Base-by-base conservation (phyloP, 2,797 vertebrate genomes). In the Psittacula echo region DNA sequence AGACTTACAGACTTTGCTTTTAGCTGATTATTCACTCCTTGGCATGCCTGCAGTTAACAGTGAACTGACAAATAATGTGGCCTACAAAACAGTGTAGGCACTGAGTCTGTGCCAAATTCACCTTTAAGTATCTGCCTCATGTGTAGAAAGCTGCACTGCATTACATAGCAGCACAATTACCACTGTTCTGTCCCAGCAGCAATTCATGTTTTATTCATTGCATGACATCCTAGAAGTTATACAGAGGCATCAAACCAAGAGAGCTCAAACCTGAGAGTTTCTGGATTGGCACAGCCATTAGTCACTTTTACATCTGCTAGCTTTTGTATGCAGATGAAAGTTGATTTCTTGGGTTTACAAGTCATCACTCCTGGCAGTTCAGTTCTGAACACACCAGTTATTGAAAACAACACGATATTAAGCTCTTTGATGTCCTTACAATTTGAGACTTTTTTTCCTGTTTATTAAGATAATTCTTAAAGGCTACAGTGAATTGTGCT, bases 141-240 rank as follows among this genome's bases (percentile, higher is more conserved):
- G 39, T 42, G 65, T 15, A 83, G 65, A 64, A 72, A 87, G 34
- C 53, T 94, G 56, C 4, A 10, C 47, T 50, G 60, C 9, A 2
- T 84, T 82, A 85, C 78, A 82, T 48, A 85, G 85, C 29, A 88
- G 72, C 89, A 78, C 61, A 90, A 56, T 50, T 30, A 81, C 72
- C 61, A 26, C 68, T 70, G 62, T 1, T 70, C 80, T 53, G n/a
- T 58, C 79, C 77, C 85, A 91, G 47, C 7, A 53, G 11, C 27
- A 61, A 72, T 10, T 71, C 48, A 78, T 62, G 78, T 91, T 96
- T 95, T 91, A 95, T 97, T 97, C 87, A 88, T 89, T 83, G 70
- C 66, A n/a, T 74, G 26, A 37, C 20, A 78, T 73, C 90, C 80
- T 67, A 70, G 37, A 94, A 95, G 73, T 82, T 82, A 53, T 9